A percentile compares a stretch with the other conserved stretches of the same genome.
Evolutionary conservation across 2,888 invertebrate genomes (phyloP).

Genomic region (Alsophila aescularia): DNA sequence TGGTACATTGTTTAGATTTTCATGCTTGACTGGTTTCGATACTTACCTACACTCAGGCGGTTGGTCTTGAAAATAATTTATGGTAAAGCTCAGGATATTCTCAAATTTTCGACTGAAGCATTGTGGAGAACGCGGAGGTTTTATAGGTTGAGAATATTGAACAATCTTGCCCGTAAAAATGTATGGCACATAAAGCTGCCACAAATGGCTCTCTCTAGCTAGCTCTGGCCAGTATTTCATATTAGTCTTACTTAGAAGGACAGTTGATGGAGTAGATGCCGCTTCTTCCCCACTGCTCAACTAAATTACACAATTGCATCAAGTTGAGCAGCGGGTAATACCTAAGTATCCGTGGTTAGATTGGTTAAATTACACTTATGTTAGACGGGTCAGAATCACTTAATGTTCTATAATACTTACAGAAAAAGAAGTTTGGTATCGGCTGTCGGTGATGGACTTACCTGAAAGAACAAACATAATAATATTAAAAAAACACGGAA

Average conservation of each 20-base stretch:
- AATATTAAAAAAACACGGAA: too few relatives aligned
- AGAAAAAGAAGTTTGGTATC: background rate
- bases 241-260: too few relatives aligned
- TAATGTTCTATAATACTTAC: background rate
- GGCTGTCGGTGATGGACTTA: background rate
- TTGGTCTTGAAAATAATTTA: conserved; percentile 25
- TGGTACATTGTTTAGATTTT: conserved; percentile 25
- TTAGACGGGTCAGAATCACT: too few relatives aligned
- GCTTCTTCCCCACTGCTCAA: too few relatives aligned
- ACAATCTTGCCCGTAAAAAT: background rate
- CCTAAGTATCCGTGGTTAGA: too few relatives aligned
- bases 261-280: too few relatives aligned
- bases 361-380: too few relatives aligned
- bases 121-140: background rate
- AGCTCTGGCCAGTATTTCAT: too few relatives aligned
- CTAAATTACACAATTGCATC: too few relatives aligned
- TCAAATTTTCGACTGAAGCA: conserved; percentile 1
- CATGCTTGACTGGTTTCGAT: conserved; percentile 21
- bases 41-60: conserved; percentile 22
- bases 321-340: too few relatives aligned
- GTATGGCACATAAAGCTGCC: background rate
- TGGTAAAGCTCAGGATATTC: conserved; percentile 4
- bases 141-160: background rate
- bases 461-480: background rate
- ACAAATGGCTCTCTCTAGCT: too few relatives aligned